Evolutionary conservation across 2,797 vertebrate species (phyloP).

Genomic region (Malurus splendens): DNA sequence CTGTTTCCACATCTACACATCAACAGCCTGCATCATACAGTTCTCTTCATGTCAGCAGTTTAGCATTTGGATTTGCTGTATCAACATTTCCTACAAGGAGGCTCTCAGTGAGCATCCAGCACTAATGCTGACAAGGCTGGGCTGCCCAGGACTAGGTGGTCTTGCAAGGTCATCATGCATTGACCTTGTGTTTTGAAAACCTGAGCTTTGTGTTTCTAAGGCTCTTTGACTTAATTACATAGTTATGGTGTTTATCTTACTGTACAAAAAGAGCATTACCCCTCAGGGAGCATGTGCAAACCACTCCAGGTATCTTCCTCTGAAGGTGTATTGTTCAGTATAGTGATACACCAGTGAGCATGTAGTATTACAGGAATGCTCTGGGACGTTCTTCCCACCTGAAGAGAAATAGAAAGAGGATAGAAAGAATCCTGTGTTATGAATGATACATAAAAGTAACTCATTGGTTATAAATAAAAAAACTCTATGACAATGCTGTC

Average conservation of each 20-base stretch:
- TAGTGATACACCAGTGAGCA: not conserved
- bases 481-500: fast-evolving
- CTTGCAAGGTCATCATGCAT: not conserved
- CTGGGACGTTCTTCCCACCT: not conserved
- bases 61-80: not conserved
- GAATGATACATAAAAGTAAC: not conserved
- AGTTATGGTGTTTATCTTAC: not conserved
- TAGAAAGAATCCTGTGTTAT: not conserved
- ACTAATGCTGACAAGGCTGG: not conserved
- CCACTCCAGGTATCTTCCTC: not conserved
- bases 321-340: not conserved
- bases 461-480: not conserved
- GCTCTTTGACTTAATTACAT: not conserved
- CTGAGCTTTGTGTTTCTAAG: not conserved
- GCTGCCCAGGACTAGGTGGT: not conserved
- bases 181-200: not conserved
- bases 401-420: not conserved
- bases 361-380: not conserved
- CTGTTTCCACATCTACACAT: not conserved
- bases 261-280: not conserved
- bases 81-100: not conserved
- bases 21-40: not conserved
- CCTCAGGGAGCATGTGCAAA: not conserved
- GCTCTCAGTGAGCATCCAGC: not conserved
- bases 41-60: not conserved